Evolutionary conservation across 2,113 vertebrate species (phyloP).

Genomic region (Condylura cristata): DNA sequence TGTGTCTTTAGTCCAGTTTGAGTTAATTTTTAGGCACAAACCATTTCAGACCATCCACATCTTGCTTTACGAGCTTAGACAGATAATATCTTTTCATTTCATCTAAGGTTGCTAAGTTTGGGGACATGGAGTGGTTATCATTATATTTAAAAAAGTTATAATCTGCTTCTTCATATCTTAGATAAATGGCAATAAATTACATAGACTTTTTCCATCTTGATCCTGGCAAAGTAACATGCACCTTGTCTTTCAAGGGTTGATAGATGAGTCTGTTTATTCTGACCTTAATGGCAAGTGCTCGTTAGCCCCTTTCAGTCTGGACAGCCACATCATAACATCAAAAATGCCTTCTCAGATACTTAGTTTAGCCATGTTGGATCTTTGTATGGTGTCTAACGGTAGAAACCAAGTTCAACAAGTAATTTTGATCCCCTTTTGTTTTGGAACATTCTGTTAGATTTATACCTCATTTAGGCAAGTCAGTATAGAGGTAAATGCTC

Average conservation of each 20-base stretch:
- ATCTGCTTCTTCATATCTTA: not conserved
- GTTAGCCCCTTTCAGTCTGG: not conserved
- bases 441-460: not conserved
- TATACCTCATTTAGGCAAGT: not conserved
- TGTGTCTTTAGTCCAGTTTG: no score
- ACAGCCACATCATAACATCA: not conserved
- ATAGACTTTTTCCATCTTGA: not conserved
- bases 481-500: not conserved
- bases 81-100: not conserved
- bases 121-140: not conserved
- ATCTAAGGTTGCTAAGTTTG: not conserved
- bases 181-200: not conserved
- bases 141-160: conserved; percentile 23
- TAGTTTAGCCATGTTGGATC: not conserved
- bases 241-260: not conserved
- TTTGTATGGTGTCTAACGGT: not conserved
- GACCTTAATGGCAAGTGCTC: not conserved
- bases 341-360: not conserved
- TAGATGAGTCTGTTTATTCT: not conserved
- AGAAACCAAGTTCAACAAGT: not conserved
- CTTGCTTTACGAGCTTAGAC: not conserved
- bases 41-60: not conserved
- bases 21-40: not conserved
- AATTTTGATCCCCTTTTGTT: not conserved
- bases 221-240: not conserved